Evolutionary conservation across 1,140 invertebrate species (phyloP).

Genomic region (Aphis craccivora): DNA sequence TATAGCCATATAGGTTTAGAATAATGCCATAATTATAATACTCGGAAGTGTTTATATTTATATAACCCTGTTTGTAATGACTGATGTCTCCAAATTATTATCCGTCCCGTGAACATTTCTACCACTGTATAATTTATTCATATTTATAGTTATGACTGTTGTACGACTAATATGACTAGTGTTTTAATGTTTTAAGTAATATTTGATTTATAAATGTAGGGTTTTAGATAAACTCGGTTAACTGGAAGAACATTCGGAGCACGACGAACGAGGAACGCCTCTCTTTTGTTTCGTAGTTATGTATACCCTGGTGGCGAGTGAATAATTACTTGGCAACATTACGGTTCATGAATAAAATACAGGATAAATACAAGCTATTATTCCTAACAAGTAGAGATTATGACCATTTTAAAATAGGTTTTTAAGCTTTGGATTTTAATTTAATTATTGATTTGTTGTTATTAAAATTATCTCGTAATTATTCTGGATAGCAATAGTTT

Average conservation of each 20-base stretch:
- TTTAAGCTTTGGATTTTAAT: neutral
- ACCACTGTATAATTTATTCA: neutral
- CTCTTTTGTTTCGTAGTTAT: conserved; percentile 20
- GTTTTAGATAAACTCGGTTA: conserved; percentile 4
- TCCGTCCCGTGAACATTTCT: neutral
- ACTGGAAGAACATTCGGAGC: conserved; percentile 24
- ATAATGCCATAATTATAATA: neutral
- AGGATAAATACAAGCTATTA: neutral
- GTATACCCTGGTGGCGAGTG: neutral
- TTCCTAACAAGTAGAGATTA: conserved; percentile 25
- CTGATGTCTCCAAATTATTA: neutral
- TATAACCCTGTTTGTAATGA: neutral
- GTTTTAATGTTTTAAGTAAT: conserved; percentile 25
- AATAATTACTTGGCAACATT: conserved; percentile 40
- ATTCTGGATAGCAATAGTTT: neutral
- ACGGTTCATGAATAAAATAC: neutral
- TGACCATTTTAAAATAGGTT: neutral
- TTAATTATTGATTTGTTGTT: conserved; percentile 11
- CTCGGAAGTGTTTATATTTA: neutral
- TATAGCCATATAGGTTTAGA: neutral
- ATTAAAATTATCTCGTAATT: neutral
- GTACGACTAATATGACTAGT: conserved; percentile 1
- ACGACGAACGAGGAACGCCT: neutral
- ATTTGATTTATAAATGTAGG: conserved; percentile 32
- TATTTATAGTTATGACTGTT: neutral